phyloP scores from a whole-genome alignment of 2,797 vertebrate genomes.

The Pristis pectinata region DNA sequence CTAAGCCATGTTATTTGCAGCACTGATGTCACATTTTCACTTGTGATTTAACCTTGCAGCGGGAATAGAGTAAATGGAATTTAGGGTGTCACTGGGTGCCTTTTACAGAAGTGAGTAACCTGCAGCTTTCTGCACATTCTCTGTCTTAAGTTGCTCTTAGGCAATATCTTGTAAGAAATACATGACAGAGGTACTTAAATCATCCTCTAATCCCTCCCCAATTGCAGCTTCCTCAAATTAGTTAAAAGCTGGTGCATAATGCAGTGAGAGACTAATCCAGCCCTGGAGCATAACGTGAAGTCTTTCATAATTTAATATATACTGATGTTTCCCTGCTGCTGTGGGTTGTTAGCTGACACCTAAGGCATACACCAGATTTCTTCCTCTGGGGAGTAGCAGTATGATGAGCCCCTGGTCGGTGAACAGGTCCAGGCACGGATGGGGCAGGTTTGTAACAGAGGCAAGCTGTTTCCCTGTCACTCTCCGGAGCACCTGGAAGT shows the following conservation, averaged over 20 bases:
- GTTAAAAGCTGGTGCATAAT: slow-evolving; percentile 42
- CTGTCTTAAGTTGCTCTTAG: background rate
- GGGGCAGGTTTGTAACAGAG: background rate
- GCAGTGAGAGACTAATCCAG: slow-evolving; percentile 41
- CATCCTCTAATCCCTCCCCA: background rate
- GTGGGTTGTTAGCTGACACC: slow-evolving; percentile 38
- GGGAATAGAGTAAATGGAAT: background rate
- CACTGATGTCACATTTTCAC: background rate
- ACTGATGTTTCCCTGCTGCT: slow-evolving; percentile 39
- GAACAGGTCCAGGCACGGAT: slow-evolving; percentile 7
- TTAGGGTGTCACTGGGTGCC: background rate
- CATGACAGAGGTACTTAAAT: background rate
- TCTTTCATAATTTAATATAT: slow-evolving; percentile 35
- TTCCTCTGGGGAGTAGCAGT: slow-evolving; percentile 24
- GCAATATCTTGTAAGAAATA: background rate
- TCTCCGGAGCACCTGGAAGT: background rate
- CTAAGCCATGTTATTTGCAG: background rate
- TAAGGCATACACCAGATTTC: slow-evolving; percentile 31
- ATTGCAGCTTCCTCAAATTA: slow-evolving; percentile 33
- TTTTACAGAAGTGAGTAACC: background rate
- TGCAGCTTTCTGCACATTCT: background rate
- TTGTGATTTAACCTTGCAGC: background rate
- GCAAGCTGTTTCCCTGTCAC: background rate
- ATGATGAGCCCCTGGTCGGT: background rate
- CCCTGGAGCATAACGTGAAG: slow-evolving; percentile 26